phyloP scores from a whole-genome alignment of 2,888 invertebrate genomes.

The Peribatodes rhomboidaria region DNA sequence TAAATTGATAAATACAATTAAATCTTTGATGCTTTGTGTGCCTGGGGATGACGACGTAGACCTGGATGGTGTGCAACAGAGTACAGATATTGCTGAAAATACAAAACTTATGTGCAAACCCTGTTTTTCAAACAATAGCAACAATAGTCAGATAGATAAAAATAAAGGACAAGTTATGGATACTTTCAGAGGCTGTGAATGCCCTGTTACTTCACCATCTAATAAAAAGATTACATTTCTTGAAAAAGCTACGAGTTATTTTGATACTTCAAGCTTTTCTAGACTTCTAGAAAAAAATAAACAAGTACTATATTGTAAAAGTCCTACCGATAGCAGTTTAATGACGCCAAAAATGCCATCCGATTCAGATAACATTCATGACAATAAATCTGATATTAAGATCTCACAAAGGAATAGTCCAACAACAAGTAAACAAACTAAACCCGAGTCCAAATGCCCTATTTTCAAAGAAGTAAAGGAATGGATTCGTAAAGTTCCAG shows the following conservation, averaged over 20 bases:
- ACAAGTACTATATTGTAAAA: background rate
- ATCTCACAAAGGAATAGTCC: background rate
- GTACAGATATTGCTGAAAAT: background rate
- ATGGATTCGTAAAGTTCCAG: background rate
- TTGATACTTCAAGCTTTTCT: background rate
- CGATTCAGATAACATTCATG: background rate
- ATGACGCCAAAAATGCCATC: background rate
- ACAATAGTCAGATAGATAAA: background rate
- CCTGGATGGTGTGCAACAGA: background rate
- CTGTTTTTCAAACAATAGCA: background rate
- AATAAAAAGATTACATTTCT: background rate
- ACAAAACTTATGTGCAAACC: background rate
- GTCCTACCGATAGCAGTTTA: background rate
- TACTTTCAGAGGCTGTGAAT: background rate
- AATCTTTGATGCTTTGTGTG: background rate
- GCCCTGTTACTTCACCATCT: background rate
- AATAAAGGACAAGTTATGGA: background rate
- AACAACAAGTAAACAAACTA: background rate
- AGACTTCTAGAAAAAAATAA: background rate
- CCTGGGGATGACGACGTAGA: background rate
- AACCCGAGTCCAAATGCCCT: background rate
- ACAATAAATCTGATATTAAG: background rate
- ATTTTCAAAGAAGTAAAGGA: slow-evolving; percentile 2
- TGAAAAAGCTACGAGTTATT: background rate
- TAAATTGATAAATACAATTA: background rate